Evolutionary conservation across 2,797 vertebrate genomes (phyloP).

Genomic region (Periparus ater): DNA sequence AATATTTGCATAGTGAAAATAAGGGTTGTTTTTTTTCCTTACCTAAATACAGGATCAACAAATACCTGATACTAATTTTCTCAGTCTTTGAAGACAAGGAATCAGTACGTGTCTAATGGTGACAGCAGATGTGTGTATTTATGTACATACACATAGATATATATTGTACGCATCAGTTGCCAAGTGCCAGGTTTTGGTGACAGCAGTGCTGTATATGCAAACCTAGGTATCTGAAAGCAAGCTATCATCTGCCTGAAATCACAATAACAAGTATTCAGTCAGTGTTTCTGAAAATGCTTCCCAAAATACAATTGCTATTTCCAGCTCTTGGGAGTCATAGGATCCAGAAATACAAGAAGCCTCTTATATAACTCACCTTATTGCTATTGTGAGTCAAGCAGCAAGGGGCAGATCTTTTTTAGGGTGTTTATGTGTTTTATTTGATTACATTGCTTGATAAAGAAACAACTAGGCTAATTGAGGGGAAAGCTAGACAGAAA

Average conservation of each 20-base stretch:
- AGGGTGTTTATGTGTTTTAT: constrained; percentile 30
- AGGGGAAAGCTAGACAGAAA: constrained; percentile 64
- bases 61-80: neutral
- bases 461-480: constrained; percentile 68
- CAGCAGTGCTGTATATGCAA: neutral
- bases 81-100: neutral
- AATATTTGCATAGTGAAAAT: neutral
- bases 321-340: neutral
- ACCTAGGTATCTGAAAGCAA: neutral
- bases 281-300: constrained; percentile 43
- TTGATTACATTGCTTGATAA: constrained; percentile 38
- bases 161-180: neutral
- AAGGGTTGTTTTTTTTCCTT: neutral
- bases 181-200: neutral
- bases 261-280: constrained; percentile 1
- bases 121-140: neutral
- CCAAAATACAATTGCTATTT: constrained; percentile 56
- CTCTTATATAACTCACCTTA: constrained; percentile 53
- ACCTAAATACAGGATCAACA: neutral
- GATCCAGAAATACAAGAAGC: constrained; percentile 35
- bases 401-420: neutral
- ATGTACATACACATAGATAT: fast-evolving
- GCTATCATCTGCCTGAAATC: neutral
- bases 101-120: neutral
- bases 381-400: neutral